Evolutionary conservation across 2,113 vertebrate genomes (phyloP).

Genomic region (Pelmatolapia mariae): DNA sequence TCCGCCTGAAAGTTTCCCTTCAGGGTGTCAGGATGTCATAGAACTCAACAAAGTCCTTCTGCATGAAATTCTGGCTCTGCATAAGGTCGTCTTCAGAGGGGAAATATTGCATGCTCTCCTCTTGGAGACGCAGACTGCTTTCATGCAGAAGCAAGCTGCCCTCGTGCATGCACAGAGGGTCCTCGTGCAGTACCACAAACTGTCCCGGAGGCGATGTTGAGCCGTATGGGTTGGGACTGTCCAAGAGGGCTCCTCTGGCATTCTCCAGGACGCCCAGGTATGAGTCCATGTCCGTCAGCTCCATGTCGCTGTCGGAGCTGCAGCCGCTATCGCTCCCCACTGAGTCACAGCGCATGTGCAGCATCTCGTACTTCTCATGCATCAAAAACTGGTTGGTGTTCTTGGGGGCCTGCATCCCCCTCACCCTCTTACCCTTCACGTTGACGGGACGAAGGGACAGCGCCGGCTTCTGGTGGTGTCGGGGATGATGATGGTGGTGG

Average conservation of each 20-base stretch:
- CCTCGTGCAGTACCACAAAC: neutral
- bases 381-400: constrained; percentile 90
- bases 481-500: neutral
- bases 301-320: constrained; percentile 79
- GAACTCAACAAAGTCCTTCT: constrained; percentile 83
- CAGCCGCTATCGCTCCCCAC: constrained; percentile 77
- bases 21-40: constrained; percentile 71
- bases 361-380: constrained; percentile 84
- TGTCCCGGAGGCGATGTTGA: neutral
- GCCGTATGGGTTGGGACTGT: constrained; percentile 51
- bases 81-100: constrained; percentile 83
- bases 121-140: constrained; percentile 42
- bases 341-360: constrained; percentile 83
- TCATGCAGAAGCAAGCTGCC: neutral
- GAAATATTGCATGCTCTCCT: constrained; percentile 84
- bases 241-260: constrained; percentile 78
- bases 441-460: constrained; percentile 77
- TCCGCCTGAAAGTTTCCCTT: constrained; percentile 18
- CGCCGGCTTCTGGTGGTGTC: neutral
- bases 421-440: constrained; percentile 72
- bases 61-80: constrained; percentile 85
- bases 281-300: constrained; percentile 84
- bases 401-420: constrained; percentile 82
- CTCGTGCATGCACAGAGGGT: neutral
- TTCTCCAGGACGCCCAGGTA: constrained; percentile 84